Evolutionary conservation across 2,797 vertebrate species (phyloP), one percentile per base, ranked within the genome.

Genomic region (Semaprochilodus insignis): DNA sequence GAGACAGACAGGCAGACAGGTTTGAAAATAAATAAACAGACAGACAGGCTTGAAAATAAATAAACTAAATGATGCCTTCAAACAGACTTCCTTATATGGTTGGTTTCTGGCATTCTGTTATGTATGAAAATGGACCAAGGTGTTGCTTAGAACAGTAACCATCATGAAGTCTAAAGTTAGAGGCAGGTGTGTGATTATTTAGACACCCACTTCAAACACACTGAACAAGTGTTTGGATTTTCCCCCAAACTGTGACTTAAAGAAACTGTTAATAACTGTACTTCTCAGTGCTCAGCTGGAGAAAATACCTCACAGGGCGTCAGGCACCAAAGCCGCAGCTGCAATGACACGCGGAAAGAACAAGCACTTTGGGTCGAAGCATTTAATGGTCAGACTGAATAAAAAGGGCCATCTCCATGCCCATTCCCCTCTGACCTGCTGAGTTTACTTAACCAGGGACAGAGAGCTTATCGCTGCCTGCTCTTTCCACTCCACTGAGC

Each of bases 401-500:
- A 69, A 71, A 78, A 86, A 85, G 83, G 75, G 65, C 85, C 72
- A 87, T 73, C 81, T 80, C 81, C 74, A 74, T 69, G 54, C 60
- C 54, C 77, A 81, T 75, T 63, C 81, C 86, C 76, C 74, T 66
- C 66, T 82, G 67, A 83, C 84, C 85, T 44, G 72, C 31, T 82
- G 70, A 78, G 80, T 91, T 92, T 90, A 89, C 77, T 89, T 88
- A 83, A 87, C 85, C 80, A 63, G 86, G 87, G 86, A 86, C 84
- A 85, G 70, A 85, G 79, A 36, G 81, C 89, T 93, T 93, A 92
- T 92, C 91, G n/a, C 62, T 69, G 84, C 78, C 83, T 80, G 74
- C 84, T 89, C 84, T 90, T 92, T 91, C 90, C 86, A 93, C 91
- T 93, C 87, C 86, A 93, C 83, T 91, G 89, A 93, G 85, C 85